phyloP scores from a whole-genome alignment of 2,888 invertebrate species.

The Stenichneumon culpator region DNA sequence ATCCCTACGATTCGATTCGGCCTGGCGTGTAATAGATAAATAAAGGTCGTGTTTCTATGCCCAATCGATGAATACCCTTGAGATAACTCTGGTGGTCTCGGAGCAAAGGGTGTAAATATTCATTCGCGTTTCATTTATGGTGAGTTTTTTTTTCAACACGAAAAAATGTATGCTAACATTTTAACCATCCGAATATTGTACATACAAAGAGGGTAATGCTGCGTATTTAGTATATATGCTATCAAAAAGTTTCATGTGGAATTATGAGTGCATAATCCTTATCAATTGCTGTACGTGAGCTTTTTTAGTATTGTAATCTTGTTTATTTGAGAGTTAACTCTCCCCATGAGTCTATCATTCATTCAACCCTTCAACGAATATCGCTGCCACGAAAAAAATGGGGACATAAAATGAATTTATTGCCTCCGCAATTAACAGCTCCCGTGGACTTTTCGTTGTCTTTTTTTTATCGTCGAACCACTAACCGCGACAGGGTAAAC shows the following conservation, averaged over 20 bases:
- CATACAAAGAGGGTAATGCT: neutral
- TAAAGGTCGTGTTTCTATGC: slow-evolving; percentile 79
- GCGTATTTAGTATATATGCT: neutral
- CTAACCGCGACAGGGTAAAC: slow-evolving; percentile 38
- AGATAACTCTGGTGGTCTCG: slow-evolving; percentile 53
- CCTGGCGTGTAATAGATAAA: slow-evolving; percentile 84
- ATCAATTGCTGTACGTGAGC: neutral
- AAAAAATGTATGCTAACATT: neutral
- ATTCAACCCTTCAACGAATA: slow-evolving; percentile 70
- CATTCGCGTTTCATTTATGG: slow-evolving; percentile 39
- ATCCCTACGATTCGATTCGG: slow-evolving; percentile 81
- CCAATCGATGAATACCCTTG: slow-evolving; percentile 74
- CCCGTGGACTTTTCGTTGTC: slow-evolving; percentile 47
- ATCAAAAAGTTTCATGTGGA: neutral
- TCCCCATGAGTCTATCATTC: slow-evolving; percentile 48
- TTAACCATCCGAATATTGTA: neutral
- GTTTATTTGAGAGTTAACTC: slow-evolving; percentile 40
- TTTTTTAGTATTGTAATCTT: slow-evolving; percentile 26
- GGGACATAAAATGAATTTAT: slow-evolving; percentile 82
- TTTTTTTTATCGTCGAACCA: slow-evolving; percentile 22
- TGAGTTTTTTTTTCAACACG: slow-evolving; percentile 3
- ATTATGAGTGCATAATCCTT: slow-evolving; percentile 25
- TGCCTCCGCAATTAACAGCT: slow-evolving; percentile 78
- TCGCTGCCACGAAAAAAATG: slow-evolving; percentile 73
- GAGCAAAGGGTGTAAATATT: slow-evolving; percentile 44